A percentile compares a stretch with the other conserved stretches of the same genome.
Evolutionary conservation across 2,113 vertebrate genomes (phyloP).

Genomic region (Amphilophus citrinellus): DNA sequence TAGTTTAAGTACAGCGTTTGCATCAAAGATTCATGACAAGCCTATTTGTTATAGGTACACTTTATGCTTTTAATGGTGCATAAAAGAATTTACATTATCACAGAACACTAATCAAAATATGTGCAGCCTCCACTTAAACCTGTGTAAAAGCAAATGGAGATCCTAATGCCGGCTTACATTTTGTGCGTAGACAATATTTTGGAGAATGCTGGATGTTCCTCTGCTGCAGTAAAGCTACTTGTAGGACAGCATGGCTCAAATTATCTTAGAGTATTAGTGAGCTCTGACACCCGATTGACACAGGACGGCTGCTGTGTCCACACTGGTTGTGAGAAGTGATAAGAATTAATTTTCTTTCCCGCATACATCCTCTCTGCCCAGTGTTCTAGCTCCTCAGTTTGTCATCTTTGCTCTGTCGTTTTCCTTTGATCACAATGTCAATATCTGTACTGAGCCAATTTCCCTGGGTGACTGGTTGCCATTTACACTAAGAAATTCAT

Average conservation of each 20-base stretch:
- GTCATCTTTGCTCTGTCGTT: slow-evolving; percentile 57
- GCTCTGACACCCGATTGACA: slow-evolving; percentile 31
- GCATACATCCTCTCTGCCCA: slow-evolving; percentile 11
- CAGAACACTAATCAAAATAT: slow-evolving; percentile 52
- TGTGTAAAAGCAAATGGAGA: slow-evolving; percentile 23
- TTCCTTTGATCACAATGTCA: slow-evolving; percentile 70
- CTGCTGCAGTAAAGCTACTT: neutral
- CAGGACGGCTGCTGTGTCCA: slow-evolving; percentile 20
- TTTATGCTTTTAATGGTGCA: slow-evolving; percentile 60
- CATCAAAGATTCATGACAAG: slow-evolving; percentile 50
- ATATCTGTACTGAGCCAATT: slow-evolving; percentile 56
- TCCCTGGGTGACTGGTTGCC: slow-evolving; percentile 47
- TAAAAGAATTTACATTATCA: slow-evolving; percentile 50
- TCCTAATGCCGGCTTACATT: neutral
- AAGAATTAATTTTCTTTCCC: slow-evolving; percentile 47
- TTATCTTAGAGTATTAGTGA: slow-evolving; percentile 3
- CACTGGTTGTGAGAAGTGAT: slow-evolving; percentile 37
- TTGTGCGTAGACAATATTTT: slow-evolving; percentile 17
- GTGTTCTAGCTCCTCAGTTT: neutral
- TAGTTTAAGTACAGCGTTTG: slow-evolving; percentile 61
- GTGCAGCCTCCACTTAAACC: slow-evolving; percentile 32
- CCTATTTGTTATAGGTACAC: slow-evolving; percentile 54
- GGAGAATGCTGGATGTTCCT: neutral
- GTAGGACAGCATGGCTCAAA: neutral
- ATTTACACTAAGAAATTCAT: slow-evolving; percentile 62